Base-by-base conservation (phyloP, 1,140 invertebrate species). In the Phymorhynchus buccinoides region DNA sequence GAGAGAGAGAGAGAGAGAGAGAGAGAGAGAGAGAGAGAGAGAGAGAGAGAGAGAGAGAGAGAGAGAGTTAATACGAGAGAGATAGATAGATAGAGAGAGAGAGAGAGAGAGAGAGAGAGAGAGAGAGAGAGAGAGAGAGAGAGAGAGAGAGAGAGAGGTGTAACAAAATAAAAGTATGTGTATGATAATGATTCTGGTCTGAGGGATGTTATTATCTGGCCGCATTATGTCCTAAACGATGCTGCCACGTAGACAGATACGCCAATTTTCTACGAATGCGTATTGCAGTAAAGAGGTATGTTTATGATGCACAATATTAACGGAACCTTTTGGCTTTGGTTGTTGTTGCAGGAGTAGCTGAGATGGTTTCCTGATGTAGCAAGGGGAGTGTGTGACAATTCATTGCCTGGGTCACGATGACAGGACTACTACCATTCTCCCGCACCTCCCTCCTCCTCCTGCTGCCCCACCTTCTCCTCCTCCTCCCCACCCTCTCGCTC, bases 321-420 rank as follows among this genome's bases (percentile, higher is more conserved):
- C 27, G 12, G 6, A 7, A 37, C n/a, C 14, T 3, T 32, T 39
- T 37, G 39, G 30, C 22, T 44, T 9, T 44, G 79, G n/a, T 12
- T 52, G 3, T 22, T 71, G 37, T 83, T 41, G 66, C 81, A 83
- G 81, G 22, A 32, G 35, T 73, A 71, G 81, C 37, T 35, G 81
- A 62, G 41, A 83, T 83, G 81, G 81, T 83, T 37, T 73, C 81
- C 81, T 83, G 81, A 82, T 48, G 18, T 68, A n/a, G 44, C 1
- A 44, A 16, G 12, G n/a, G 3, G n/a, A 39, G 9, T 18, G 39
- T 30, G 16, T n/a, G n/a, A n/a, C n/a, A n/a, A n/a, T n/a, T 37
- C 18, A 66, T 66, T 44, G 32, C 78, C 37, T 35, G 37, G 44
- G 27, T 30, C 39, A 71, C 18, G 81, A 44, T 66, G 62, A 41